Percentiles rank a stretch among this genome's conserved stretches.
Conservation (phyloP, 2,113 vertebrate species). For the Daubentonia madagascariensis region DNA sequence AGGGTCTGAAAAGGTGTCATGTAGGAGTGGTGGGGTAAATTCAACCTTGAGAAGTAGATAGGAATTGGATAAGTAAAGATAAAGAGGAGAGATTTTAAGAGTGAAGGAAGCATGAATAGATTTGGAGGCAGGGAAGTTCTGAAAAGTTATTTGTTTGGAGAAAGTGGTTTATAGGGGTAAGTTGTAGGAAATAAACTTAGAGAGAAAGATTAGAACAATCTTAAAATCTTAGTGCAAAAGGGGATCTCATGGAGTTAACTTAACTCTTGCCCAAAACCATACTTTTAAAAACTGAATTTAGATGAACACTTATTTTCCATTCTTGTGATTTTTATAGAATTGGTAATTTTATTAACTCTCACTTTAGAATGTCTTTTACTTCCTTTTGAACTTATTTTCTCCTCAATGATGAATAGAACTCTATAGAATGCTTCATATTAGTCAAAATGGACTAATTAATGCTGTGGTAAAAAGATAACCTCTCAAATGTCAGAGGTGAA, state of each 20-base stretch:
- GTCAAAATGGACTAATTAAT: background rate
- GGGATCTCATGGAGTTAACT: background rate
- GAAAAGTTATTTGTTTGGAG: background rate
- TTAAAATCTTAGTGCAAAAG: background rate
- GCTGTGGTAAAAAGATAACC: background rate
- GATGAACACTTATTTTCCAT: background rate
- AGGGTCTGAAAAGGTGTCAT: background rate
- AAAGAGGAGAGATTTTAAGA: background rate
- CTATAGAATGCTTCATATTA: background rate
- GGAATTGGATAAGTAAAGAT: background rate
- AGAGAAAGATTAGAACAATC: background rate
- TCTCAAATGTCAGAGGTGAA: background rate
- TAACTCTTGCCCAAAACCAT: background rate
- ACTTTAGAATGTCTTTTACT: background rate
- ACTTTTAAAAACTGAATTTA: conserved; percentile 11
- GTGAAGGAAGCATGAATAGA: background rate
- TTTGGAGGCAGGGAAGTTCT: background rate
- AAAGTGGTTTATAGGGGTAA: background rate
- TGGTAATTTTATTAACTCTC: background rate
- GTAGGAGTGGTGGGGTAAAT: background rate
- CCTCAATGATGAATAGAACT: background rate
- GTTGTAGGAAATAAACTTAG: background rate
- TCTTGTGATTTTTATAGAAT: background rate
- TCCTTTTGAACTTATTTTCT: background rate
- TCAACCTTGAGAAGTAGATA: background rate